Evolutionary conservation across 2,888 invertebrate species (phyloP), one percentile per base, ranked within the genome.

Genomic region (Cyrtodaria siliqua): DNA sequence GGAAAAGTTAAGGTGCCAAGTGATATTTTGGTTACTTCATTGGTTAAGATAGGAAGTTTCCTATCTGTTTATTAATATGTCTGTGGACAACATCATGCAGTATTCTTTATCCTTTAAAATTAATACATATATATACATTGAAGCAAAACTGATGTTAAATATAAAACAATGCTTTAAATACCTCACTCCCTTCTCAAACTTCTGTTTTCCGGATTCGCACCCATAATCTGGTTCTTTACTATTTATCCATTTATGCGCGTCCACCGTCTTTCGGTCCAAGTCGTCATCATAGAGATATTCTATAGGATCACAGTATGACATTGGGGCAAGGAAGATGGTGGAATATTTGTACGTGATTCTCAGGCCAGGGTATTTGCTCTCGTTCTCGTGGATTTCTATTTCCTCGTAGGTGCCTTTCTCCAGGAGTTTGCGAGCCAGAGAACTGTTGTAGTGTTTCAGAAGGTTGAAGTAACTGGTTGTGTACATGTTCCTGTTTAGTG

Each of bases 261-360:
- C 89, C 4, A 93, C 86, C 0, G 93, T 93, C 74, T 93, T 93
- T 75, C 87, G 79, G 16, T 89, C 92, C 26, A 93, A 82, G 75
- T 93, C 87, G 70, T 93, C 93, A 83, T 93, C 91, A 81, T 92
- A 93, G 70, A 92, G 91, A 71, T 93, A 93, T 26, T 89, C 85
- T 69, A 91, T 93, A 2, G 93, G 92, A 72, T 93, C 93, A 84
- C 93, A 93, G 83, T 93, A 91, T 20, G 92, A 90, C 81, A 91
- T 92, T 2, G 93, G 92, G 2, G 93, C 92, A 42, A 93, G 86
- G 76, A 93, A 93, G 52, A 93, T 93, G 14, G 92, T 92, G 18
- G 93, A 93, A 82, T 92, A 90, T 18, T 91, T 87, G 74, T 92
- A 91, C 12, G 92, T 90, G n/a, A 93, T 91, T 27, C 92, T 76